Conservation (phyloP, 2,113 vertebrate species). For the Periophthalmus modestus region DNA sequence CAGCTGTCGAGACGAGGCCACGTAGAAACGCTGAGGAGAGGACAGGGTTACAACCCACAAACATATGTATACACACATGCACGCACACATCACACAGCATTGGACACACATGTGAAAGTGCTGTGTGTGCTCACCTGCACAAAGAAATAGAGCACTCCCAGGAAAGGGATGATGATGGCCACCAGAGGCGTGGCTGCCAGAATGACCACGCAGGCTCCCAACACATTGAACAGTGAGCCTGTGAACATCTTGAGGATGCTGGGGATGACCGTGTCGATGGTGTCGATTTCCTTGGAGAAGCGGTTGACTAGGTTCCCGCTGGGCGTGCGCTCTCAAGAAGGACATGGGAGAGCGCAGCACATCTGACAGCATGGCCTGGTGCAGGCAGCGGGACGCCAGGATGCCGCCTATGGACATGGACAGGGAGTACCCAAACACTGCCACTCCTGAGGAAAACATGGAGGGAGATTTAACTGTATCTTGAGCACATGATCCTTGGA, state of each 20-base stretch:
- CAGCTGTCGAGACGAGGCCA: slow-evolving; percentile 92
- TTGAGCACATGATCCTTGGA: too few relatives aligned
- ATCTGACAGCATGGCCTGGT: slow-evolving; percentile 84
- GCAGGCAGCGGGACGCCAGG: slow-evolving; percentile 87
- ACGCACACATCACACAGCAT: background rate
- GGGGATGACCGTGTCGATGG: slow-evolving; percentile 90
- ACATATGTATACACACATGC: background rate
- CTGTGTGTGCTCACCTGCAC: slow-evolving; percentile 83
- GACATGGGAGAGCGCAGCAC: slow-evolving; percentile 91
- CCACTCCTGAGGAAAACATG: slow-evolving; percentile 74
- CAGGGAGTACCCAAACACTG: slow-evolving; percentile 90
- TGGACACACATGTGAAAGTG: background rate
- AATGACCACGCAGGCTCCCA: slow-evolving; percentile 86
- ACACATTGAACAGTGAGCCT: slow-evolving; percentile 88
- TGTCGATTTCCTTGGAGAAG: slow-evolving; percentile 94
- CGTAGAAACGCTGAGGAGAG: slow-evolving; percentile 87
- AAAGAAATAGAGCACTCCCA: slow-evolving; percentile 90
- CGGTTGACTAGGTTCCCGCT: slow-evolving; percentile 97
- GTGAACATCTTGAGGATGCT: slow-evolving; percentile 96
- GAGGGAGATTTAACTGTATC: background rate
- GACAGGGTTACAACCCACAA: background rate
- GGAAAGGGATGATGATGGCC: slow-evolving; percentile 84
- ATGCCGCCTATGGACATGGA: slow-evolving; percentile 89
- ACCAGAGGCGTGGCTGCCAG: slow-evolving; percentile 88
- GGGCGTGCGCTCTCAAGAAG: slow-evolving; percentile 95